Percentiles rank a stretch among this genome's conserved stretches.
Conservation (phyloP, 2,888 invertebrate species). For the Hemicrepidius hirtus region DNA sequence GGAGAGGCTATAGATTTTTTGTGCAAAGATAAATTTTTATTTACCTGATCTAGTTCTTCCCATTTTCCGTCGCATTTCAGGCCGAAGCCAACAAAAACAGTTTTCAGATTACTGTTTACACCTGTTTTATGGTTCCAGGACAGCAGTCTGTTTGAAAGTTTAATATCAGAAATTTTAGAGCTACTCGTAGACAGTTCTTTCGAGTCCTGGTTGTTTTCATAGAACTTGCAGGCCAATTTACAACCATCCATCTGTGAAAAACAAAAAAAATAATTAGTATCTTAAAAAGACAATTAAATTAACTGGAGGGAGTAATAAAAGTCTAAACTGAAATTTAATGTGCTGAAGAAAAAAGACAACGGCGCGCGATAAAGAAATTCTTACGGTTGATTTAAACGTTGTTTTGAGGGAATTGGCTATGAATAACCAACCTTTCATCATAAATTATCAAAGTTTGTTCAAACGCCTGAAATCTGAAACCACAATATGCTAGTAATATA, state of each 20-base stretch:
- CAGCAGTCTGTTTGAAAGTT: neutral
- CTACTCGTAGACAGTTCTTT: neutral
- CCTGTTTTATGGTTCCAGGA: neutral
- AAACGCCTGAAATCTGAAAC: constrained; percentile 67
- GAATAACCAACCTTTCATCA: constrained; percentile 65
- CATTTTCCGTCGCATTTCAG: neutral
- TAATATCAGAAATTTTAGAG: neutral
- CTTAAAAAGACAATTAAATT: constrained; percentile 22
- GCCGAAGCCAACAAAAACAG: constrained; percentile 8
- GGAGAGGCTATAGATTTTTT: neutral
- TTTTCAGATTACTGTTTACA: neutral
- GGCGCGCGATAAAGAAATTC: constrained; percentile 51
- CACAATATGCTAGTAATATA: constrained; percentile 64
- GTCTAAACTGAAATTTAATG: constrained; percentile 36
- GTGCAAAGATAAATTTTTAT: too few species aligned
- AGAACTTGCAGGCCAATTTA: constrained; percentile 13
- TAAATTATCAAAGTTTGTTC: constrained; percentile 68
- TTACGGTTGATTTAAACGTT: constrained; percentile 62
- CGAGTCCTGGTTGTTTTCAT: neutral
- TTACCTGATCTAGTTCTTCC: constrained; percentile 1
- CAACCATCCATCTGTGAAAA: constrained; percentile 1
- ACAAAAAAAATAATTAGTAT: constrained; percentile 22
- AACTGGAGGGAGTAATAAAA: constrained; percentile 38
- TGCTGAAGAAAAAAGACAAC: constrained; percentile 34
- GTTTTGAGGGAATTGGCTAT: constrained; percentile 64